These are phyloP conservation scores for Timema cristinae DNA, from an alignment of 2,888 invertebrate species.

Conservation along the genomic window DNA sequence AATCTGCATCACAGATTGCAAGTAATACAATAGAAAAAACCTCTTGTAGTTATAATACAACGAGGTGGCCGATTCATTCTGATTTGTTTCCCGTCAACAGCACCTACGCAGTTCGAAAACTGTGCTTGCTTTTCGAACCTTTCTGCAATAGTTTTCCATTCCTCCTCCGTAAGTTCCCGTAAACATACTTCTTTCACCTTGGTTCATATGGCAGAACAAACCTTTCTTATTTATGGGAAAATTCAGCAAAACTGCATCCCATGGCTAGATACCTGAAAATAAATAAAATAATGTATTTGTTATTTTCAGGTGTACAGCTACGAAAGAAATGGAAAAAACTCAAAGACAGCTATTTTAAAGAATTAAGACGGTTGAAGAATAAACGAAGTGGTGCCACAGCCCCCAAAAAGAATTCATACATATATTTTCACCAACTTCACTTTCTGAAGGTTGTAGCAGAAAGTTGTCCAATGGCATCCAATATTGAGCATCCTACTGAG, in stretches of 20 bases:
- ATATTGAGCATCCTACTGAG: slow-evolving; percentile 8
- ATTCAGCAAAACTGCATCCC: slow-evolving; percentile 18
- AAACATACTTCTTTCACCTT: slow-evolving; percentile 3
- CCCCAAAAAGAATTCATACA: background rate
- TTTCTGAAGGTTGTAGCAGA: slow-evolving; percentile 3
- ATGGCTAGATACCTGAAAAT: slow-evolving; percentile 13
- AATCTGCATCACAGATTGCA: too few species aligned
- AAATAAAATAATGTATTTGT: background rate
- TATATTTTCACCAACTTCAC: slow-evolving; percentile 7
- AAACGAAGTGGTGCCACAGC: background rate
- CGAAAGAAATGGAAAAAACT: slow-evolving; percentile 13
- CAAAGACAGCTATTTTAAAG: background rate
- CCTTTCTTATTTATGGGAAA: slow-evolving; percentile 12
- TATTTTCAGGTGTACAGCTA: slow-evolving; percentile 6
- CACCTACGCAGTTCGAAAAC: slow-evolving; percentile 37
- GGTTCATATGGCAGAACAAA: slow-evolving; percentile 17
- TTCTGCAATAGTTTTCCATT: slow-evolving; percentile 15
- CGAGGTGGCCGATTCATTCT: slow-evolving; percentile 36
- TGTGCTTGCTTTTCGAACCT: slow-evolving; percentile 11
- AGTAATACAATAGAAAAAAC: too few species aligned
- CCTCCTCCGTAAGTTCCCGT: slow-evolving; percentile 13
- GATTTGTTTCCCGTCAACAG: slow-evolving; percentile 41
- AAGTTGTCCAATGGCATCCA: background rate
- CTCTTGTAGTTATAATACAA: slow-evolving; percentile 40
- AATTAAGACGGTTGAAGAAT: background rate